Evolutionary conservation across 2,888 invertebrate genomes (phyloP), one percentile per base, ranked within the genome.

Genomic region (Macroteleia sp.): DNA sequence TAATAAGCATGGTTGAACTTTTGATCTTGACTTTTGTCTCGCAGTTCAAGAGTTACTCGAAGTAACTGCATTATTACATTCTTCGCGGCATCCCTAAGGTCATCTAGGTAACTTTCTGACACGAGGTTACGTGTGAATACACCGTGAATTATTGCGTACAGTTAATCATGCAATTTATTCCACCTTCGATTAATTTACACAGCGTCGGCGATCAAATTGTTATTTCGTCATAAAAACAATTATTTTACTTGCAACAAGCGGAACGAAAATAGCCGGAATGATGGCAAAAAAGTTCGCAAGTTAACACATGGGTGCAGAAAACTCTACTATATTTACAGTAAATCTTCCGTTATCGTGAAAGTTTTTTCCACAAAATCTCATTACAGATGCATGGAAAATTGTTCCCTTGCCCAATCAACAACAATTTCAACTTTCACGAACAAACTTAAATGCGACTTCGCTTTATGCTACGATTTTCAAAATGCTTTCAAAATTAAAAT

Each of bases 61-160:
- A 42, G 52, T 66, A 66, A 66, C 66, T 54, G 66, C 54, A 44
- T 44, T 44, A 66, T 44, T 54, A 44, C 34, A 66, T 66, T 54
- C 44, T 66, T 66, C 25, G 42, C 19, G 22, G 66, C 42, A 6
- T 66, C 25, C 44, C 54, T 32, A 17, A 52, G 52, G 54, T 66
- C 54, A 54, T 52, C 34, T 22, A 54, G 54, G 54, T 44, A 52
- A 66, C 41, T 44, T 54, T 54, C 54, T 25, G 42, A 42, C 66
- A n/a, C 30, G 42, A 16, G 42, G 66, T 54, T 22, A 32, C 30
- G 42, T 57, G 57, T 42, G 57, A 57, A 57, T 57, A 39, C n/a
- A 39, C 39, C 17, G 25, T 28, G 39, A 56, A 56, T 56, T 57
- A 57, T 42, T 17, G 9, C 57, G 14, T 4, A 8, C 54, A 20